A percentile compares a stretch with the other conserved stretches of the same genome.
These are phyloP conservation scores for Trachymyrmex septentrionalis DNA, from an alignment of 1,140 invertebrate genomes.

Conservation along the genomic window DNA sequence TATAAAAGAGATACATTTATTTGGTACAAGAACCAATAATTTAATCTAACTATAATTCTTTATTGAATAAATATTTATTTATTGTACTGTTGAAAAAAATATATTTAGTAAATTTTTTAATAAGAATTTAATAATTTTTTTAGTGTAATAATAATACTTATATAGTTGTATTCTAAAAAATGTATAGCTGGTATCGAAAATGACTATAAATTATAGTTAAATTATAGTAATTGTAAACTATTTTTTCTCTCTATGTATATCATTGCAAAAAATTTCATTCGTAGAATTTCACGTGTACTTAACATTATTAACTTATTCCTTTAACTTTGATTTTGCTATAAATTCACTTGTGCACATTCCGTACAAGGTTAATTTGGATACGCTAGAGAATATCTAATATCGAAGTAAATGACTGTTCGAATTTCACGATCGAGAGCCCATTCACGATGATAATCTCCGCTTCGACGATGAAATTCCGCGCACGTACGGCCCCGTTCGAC, in stretches of 20 bases:
- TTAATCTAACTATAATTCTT: no score
- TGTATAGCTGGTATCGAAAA: no score
- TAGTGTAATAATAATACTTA: no score
- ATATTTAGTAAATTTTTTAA: no score
- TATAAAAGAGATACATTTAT: no score
- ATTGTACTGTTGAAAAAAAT: no score
- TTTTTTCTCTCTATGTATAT: not conserved
- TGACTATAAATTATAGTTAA: no score
- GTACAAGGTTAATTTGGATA: conserved; percentile 23
- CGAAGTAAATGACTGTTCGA: conserved; percentile 54
- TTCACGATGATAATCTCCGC: conserved; percentile 39
- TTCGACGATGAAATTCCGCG: conserved; percentile 48
- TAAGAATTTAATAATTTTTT: no score
- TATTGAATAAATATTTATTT: no score
- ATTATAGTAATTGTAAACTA: no score
- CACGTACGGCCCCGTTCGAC: conserved; percentile 45
- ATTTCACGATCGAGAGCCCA: conserved; percentile 55
- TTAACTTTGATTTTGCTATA: not conserved
- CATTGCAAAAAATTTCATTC: not conserved
- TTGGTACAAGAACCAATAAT: no score
- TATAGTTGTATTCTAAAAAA: no score
- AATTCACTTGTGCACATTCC: conserved; percentile 28
- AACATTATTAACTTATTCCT: not conserved
- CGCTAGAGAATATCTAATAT: conserved; percentile 46
- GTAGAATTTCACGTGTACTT: not conserved